These are phyloP conservation scores for Notarius quadriscutis DNA, from an alignment of 2,113 vertebrate species.

Conservation along the genomic window DNA sequence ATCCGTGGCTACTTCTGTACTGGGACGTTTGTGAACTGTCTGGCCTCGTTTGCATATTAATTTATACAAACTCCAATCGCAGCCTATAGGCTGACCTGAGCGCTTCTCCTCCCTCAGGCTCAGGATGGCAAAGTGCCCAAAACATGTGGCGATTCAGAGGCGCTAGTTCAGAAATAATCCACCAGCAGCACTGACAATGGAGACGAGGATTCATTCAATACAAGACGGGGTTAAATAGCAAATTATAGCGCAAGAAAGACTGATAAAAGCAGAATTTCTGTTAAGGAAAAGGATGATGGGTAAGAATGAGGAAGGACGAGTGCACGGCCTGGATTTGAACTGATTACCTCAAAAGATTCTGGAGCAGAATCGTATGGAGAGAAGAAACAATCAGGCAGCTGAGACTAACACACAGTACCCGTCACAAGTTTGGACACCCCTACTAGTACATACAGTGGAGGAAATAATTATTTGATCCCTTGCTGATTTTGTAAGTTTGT, in stretches of 20 bases:
- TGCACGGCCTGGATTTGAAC: neutral
- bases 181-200: neutral
- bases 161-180: neutral
- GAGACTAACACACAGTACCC: no score
- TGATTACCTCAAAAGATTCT: no score
- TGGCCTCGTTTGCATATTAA: conserved; percentile 77
- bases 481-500: no score
- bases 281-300: neutral
- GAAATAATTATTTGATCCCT: no score
- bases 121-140: neutral
- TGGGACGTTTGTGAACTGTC: conserved; percentile 70
- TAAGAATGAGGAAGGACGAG: neutral
- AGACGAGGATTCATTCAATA: neutral
- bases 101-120: conserved; percentile 52
- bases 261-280: neutral
- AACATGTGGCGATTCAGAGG: neutral
- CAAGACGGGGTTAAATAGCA: neutral
- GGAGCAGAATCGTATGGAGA: no score
- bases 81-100: conserved; percentile 67
- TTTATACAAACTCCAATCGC: conserved; percentile 68
- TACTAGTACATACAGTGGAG: no score
- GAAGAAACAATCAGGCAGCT: neutral
- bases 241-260: neutral
- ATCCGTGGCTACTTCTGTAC: conserved; percentile 71
- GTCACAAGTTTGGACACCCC: no score